A percentile compares a stretch with the other conserved stretches of the same genome.
Conservation (phyloP, 1,140 invertebrate species). For the Hyposmocoma kahamanoa region DNA sequence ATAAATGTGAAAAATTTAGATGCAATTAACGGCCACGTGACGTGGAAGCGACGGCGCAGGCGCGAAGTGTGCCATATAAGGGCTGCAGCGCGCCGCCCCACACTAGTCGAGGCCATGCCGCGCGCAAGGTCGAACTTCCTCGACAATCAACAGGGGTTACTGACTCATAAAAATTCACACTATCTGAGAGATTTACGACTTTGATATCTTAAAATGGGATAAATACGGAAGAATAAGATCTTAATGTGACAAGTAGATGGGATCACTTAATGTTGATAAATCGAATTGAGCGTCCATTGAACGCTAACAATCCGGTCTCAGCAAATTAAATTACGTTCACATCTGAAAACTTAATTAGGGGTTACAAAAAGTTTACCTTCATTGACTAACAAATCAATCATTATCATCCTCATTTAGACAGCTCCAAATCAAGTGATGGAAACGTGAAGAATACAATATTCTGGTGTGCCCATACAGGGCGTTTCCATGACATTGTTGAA, state of each 20-base stretch:
- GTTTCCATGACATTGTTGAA: too few relatives aligned
- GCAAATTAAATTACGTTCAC: too few relatives aligned
- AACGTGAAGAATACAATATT: too few relatives aligned
- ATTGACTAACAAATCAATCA: too few relatives aligned
- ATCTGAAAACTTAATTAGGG: too few relatives aligned
- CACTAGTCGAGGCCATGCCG: conserved; percentile 22
- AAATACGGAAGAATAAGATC: conserved; percentile 30
- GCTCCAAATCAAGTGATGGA: too few relatives aligned
- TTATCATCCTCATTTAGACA: too few relatives aligned
- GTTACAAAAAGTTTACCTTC: too few relatives aligned
- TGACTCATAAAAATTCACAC: conserved; percentile 44
- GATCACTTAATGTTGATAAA: conserved; percentile 22
- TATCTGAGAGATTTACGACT: conserved; percentile 34
- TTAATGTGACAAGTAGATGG: conserved; percentile 4
- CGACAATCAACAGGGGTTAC: conserved; percentile 39
- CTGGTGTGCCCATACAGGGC: too few relatives aligned
- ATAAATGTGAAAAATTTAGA: conserved; percentile 37
- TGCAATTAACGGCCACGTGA: conserved; percentile 24
- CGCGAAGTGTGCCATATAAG: conserved; percentile 32
- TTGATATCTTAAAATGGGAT: conserved; percentile 26
- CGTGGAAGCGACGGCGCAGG: conserved; percentile 24
- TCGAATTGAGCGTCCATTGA: too few relatives aligned
- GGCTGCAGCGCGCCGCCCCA: conserved; percentile 26
- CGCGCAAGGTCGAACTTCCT: conserved; percentile 29
- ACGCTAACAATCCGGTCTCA: too few relatives aligned